phyloP scores from a whole-genome alignment of 2,797 vertebrate genomes.

The Macroramphosus scolopax region DNA sequence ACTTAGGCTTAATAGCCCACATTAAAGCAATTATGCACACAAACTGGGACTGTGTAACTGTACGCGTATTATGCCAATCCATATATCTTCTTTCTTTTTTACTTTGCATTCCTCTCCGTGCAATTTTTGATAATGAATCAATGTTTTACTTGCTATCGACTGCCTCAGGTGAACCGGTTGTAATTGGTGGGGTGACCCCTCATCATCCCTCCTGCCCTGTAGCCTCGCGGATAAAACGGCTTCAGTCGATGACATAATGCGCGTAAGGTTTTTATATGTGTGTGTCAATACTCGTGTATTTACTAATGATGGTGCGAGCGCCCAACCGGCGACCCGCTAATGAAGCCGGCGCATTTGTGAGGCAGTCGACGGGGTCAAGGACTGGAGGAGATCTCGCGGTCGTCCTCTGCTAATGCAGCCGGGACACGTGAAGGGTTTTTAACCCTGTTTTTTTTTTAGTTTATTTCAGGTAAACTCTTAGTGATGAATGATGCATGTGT shows the following conservation, averaged over 20 bases:
- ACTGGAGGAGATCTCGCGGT: constrained; percentile 57
- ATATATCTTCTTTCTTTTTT: constrained; percentile 63
- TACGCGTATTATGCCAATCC: constrained; percentile 72
- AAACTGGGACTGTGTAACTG: constrained; percentile 82
- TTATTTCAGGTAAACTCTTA: constrained; percentile 19
- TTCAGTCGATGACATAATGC: constrained; percentile 71
- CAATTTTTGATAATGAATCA: constrained; percentile 81
- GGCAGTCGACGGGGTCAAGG: constrained; percentile 80
- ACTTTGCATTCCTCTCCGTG: constrained; percentile 72
- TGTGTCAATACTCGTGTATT: constrained; percentile 80
- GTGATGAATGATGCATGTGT: too few species aligned
- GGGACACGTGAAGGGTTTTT: constrained; percentile 5
- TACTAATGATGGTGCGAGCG: constrained; percentile 69
- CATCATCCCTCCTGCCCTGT: constrained; percentile 51
- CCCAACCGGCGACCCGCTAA: constrained; percentile 74
- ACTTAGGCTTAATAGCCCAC: constrained; percentile 95
- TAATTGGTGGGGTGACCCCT: constrained; percentile 74
- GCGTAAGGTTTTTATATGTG: constrained; percentile 61
- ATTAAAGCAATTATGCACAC: constrained; percentile 92
- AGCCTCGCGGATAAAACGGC: constrained; percentile 58
- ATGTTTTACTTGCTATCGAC: constrained; percentile 71
- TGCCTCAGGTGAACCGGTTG: constrained; percentile 72
- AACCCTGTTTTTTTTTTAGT: constrained; percentile 14
- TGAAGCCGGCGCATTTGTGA: constrained; percentile 78
- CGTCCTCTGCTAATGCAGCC: constrained; percentile 34